Conservation (phyloP, 2,113 vertebrate genomes). For the Prochilodus magdalenae region DNA sequence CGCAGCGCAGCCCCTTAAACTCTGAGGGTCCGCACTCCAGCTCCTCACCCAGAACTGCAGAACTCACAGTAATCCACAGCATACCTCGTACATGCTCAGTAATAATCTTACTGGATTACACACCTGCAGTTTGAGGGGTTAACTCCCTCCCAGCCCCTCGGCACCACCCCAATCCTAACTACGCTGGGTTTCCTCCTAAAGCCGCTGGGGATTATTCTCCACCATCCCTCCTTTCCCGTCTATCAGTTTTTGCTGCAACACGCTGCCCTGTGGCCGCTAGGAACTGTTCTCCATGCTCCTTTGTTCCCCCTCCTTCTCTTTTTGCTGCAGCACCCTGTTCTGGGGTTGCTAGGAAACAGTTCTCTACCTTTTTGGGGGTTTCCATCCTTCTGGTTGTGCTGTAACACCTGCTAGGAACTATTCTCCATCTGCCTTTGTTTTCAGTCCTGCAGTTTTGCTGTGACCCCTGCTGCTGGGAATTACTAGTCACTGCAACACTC, state of each 20-base stretch:
- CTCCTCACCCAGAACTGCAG: background rate
- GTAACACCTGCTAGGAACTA: background rate
- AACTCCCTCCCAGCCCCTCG: slow-evolving; percentile 57
- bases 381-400: background rate
- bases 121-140: background rate
- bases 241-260: too few relatives aligned
- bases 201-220: too few relatives aligned
- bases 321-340: slow-evolving; percentile 5
- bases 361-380: background rate
- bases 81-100: background rate
- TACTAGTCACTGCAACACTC: too few relatives aligned
- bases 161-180: slow-evolving; percentile 38
- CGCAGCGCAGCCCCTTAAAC: background rate
- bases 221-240: too few relatives aligned
- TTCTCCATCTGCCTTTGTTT: slow-evolving; percentile 33
- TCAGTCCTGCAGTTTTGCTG: background rate
- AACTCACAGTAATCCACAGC: background rate
- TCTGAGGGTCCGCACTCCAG: background rate
- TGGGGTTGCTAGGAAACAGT: background rate
- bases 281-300: slow-evolving; percentile 27
- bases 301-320: slow-evolving; percentile 52
- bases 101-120: background rate
- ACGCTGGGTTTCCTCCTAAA: background rate
- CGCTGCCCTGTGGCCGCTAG: slow-evolving; percentile 33
- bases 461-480: too few relatives aligned